Percentiles rank a stretch among this genome's conserved stretches.
These are phyloP conservation scores for Rhinichthys osculus DNA, from an alignment of 2,797 vertebrate species.

Conservation along the genomic window DNA sequence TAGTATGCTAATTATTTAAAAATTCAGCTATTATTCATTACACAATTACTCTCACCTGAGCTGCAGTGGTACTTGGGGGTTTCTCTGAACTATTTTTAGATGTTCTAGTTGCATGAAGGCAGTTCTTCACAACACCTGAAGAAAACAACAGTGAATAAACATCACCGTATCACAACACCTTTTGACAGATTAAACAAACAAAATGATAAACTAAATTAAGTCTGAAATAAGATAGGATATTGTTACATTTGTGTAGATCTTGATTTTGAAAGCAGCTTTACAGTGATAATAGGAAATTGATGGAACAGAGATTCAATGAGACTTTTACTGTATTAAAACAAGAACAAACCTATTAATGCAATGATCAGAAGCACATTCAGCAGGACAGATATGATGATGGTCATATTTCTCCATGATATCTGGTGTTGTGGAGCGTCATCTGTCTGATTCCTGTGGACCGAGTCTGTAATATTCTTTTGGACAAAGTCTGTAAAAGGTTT, in stretches of 20 bases:
- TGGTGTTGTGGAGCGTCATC: not conserved
- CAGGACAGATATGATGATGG: not conserved
- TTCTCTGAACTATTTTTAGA: not conserved
- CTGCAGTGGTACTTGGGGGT: not conserved
- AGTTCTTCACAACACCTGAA: not conserved
- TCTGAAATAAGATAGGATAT: too few species aligned
- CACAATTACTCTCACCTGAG: not conserved
- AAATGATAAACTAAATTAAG: too few species aligned
- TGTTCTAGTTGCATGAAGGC: not conserved
- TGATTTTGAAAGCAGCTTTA: too few species aligned
- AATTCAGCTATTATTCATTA: not conserved
- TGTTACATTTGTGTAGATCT: too few species aligned
- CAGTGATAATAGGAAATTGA: too few species aligned
- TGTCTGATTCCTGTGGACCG: too few species aligned
- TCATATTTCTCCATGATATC: not conserved
- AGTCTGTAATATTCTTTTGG: too few species aligned
- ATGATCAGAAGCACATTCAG: not conserved
- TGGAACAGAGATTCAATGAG: not conserved
- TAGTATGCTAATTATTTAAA: not conserved
- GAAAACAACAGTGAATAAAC: not conserved
- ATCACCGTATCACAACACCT: not conserved
- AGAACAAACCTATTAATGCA: not conserved
- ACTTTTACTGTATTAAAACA: not conserved
- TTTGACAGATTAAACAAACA: not conserved
- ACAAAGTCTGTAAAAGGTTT: too few species aligned